These are phyloP conservation scores for Meteorus colon DNA, from an alignment of 2,888 invertebrate genomes.

Conservation along the genomic window DNA sequence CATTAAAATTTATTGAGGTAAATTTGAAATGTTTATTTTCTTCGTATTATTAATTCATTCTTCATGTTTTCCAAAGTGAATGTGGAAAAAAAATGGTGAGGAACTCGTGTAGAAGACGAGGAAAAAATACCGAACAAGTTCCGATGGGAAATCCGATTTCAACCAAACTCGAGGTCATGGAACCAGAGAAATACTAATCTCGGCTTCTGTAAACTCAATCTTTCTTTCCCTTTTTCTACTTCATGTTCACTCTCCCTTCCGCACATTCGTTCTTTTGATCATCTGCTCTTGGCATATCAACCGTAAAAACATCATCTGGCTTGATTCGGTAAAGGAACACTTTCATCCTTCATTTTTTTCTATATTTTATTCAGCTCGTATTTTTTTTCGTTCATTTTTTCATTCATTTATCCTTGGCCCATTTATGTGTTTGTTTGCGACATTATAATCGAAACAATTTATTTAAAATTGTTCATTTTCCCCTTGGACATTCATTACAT, in stretches of 20 bases:
- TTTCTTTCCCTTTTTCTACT: conserved; percentile 34
- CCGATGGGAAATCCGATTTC: neutral
- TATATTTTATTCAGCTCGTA: conserved; percentile 7
- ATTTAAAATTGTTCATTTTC: conserved; percentile 4
- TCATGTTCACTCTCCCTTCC: conserved; percentile 33
- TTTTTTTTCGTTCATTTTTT: neutral
- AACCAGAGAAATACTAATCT: conserved; percentile 50
- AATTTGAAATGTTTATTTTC: neutral
- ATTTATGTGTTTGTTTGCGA: neutral
- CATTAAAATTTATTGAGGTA: neutral
- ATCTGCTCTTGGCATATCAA: conserved; percentile 28
- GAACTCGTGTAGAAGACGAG: no score
- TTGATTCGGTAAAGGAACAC: neutral
- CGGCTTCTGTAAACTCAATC: conserved; percentile 30
- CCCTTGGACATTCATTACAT: neutral
- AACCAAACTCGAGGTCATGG: conserved; percentile 54
- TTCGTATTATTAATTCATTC: conserved; percentile 28
- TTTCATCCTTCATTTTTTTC: conserved; percentile 2
- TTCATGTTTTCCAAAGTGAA: neutral
- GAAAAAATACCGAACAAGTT: neutral
- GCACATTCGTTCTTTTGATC: conserved; percentile 12
- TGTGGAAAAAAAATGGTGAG: no score
- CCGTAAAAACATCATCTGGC: conserved; percentile 22
- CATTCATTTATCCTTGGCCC: neutral
- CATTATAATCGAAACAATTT: neutral